phyloP scores from a whole-genome alignment of 2,113 vertebrate genomes.

The Sakesphorus luctuosus region DNA sequence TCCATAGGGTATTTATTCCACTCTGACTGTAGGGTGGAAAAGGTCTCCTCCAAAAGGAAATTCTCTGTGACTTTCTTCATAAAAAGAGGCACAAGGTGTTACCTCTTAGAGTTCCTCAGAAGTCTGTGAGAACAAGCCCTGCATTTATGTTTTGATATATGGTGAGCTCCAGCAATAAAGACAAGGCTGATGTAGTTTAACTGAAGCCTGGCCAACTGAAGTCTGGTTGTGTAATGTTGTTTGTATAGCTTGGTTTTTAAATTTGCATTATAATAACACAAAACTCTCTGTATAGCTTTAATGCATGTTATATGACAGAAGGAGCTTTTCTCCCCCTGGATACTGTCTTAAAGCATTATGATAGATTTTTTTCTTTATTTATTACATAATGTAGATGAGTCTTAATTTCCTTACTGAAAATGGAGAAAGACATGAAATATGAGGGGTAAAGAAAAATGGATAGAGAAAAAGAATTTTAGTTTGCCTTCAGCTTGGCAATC shows the following conservation, averaged over 20 bases:
- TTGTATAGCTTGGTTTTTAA: neutral
- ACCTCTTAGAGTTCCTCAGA: neutral
- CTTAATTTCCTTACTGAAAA: neutral
- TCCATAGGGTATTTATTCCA: neutral
- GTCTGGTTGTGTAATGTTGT: neutral
- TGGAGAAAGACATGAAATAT: neutral
- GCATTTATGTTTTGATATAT: neutral
- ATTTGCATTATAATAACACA: neutral
- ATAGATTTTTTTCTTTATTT: neutral
- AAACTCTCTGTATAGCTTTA: neutral
- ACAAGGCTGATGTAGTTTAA: neutral
- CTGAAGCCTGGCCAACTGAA: neutral
- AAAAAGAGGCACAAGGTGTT: neutral
- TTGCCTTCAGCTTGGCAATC: neutral
- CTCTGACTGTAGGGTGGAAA: neutral
- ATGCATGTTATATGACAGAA: neutral
- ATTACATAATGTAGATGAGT: neutral
- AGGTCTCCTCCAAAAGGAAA: neutral
- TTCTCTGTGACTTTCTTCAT: neutral
- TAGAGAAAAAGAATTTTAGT: neutral
- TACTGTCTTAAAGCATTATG: neutral
- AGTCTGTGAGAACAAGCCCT: neutral
- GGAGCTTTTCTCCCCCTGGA: neutral
- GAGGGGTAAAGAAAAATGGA: neutral
- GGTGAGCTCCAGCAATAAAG: neutral